These are phyloP conservation scores for Champsocephalus gunnari DNA, from an alignment of 2,797 vertebrate species.

Conservation along the genomic window DNA sequence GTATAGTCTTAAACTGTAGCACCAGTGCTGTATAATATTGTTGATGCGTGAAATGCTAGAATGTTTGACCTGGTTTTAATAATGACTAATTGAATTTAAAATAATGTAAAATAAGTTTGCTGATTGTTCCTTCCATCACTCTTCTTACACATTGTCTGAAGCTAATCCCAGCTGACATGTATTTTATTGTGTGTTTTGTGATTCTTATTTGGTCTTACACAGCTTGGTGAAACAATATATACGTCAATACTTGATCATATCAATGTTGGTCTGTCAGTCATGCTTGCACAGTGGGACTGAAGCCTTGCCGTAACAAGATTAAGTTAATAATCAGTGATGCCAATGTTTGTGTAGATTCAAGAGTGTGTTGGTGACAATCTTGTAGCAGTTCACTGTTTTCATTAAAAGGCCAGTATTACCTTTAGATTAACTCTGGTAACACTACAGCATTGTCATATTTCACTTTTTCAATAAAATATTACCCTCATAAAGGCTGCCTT, in stretches of 20 bases:
- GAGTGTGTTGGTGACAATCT: conserved; percentile 53
- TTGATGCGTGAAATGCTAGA: conserved; percentile 18
- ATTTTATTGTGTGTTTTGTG: conserved; percentile 24
- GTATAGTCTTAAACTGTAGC: conserved; percentile 35
- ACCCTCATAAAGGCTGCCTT: background rate
- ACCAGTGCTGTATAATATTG: conserved; percentile 23
- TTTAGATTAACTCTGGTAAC: conserved; percentile 64
- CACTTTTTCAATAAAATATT: conserved; percentile 74
- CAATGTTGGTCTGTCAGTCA: conserved; percentile 1
- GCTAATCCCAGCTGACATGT: conserved; percentile 1
- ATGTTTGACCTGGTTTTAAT: conserved; percentile 35
- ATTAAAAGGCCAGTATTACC: conserved; percentile 65
- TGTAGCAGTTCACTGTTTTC: conserved; percentile 57
- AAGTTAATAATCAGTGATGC: conserved; percentile 45
- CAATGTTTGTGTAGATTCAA: conserved; percentile 38
- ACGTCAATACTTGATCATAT: conserved; percentile 25
- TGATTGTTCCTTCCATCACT: conserved; percentile 17
- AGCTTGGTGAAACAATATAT: conserved; percentile 2
- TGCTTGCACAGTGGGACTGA: conserved; percentile 18
- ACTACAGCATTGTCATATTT: conserved; percentile 76
- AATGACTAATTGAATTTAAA: conserved; percentile 7
- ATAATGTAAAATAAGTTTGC: conserved; percentile 24
- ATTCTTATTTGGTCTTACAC: conserved; percentile 10
- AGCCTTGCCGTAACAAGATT: conserved; percentile 26
- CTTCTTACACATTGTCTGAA: background rate